Percentiles rank a stretch among this genome's conserved stretches.
Evolutionary conservation across 2,113 vertebrate genomes (phyloP).

Genomic region (Ardeotis arabs): DNA sequence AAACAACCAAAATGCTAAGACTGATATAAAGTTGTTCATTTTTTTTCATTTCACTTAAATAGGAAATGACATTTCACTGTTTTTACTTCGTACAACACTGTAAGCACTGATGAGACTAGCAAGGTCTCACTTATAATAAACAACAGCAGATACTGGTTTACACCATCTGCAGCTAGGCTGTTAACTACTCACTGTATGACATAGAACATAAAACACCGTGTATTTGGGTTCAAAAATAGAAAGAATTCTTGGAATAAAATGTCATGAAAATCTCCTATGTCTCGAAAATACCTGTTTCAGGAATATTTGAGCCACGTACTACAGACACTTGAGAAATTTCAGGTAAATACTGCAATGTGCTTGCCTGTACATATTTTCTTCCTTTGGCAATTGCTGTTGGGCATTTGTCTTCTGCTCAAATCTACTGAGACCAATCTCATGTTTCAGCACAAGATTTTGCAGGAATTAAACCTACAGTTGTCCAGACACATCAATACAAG

Average conservation of each 20-base stretch:
- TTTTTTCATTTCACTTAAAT: background rate
- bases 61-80: background rate
- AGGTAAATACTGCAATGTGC: background rate
- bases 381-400: background rate
- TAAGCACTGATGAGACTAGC: background rate
- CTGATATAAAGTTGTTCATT: background rate
- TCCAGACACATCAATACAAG: background rate
- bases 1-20: background rate
- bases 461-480: background rate
- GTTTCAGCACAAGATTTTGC: background rate
- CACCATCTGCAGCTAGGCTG: background rate
- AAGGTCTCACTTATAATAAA: background rate
- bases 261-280: background rate
- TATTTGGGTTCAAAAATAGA: background rate
- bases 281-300: background rate
- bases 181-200: background rate
- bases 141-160: background rate
- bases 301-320: background rate
- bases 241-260: background rate
- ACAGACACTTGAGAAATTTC: background rate
- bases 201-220: background rate
- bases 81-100: background rate
- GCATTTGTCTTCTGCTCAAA: background rate
- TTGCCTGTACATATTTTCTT: background rate
- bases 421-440: background rate